Base-by-base conservation (phyloP, 2,888 invertebrate species). In the Serripes groenlandicus region DNA sequence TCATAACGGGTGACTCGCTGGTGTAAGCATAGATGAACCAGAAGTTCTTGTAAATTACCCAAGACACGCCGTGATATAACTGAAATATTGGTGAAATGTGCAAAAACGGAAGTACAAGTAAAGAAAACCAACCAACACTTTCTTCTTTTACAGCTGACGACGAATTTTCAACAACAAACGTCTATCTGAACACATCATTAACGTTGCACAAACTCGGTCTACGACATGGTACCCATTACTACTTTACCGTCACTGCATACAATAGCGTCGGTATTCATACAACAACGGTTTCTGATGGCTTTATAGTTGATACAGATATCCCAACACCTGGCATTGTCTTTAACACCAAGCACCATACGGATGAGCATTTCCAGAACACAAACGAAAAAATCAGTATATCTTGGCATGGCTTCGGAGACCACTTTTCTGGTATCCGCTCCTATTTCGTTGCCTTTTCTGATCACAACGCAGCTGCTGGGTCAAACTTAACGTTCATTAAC, bases 241-340 rank as follows among this genome's bases (percentile, higher is more conserved):
- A 69, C 42, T 70, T 78, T 18, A 74, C 74, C 3, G 77, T 81
- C 9, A 64, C 66, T 3, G 77, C 81, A 18, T 74, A 71, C 64
- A 81, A 77, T 34, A 74, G 23, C 28, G 54, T 78, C 30, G 78
- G 81, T 18, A 37, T 81, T 1, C 70, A 78, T 34, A 78, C 62
- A 3, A 35, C 62, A 4, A 21, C 66, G 11, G 70, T 30, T 3
- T 81, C 81, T 15, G 81, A 81, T 37, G 75, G 77, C 3, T 78
- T 81, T 62, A 35, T 70, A 3, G 34, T 81, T 18, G 81, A 81
- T 37, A 74, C 73, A 26, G 76, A 75, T 37, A 76, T 72, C 0
- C 91, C 91, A 11, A 52, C 78, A 2, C 34, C 74, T 30, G 89
- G 89, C 5, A 75, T 87, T 21, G 84, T 90, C 28, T 89, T 81